phyloP scores from a whole-genome alignment of 2,113 vertebrate species.

The Hiodon alosoides region DNA sequence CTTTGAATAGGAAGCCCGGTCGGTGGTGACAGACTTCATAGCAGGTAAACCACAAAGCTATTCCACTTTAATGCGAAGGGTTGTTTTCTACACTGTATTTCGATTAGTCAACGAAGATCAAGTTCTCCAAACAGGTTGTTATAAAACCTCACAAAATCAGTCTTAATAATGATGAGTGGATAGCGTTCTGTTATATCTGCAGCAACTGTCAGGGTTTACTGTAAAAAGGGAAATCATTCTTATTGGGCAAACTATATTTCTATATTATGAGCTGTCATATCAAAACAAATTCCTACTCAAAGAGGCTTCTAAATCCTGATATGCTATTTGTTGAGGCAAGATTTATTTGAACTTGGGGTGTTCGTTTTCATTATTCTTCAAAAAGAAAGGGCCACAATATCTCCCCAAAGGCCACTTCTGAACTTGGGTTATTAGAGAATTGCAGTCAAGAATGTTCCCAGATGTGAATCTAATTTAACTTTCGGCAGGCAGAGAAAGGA shows the following conservation, averaged over 20 bases:
- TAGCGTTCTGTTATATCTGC: background rate
- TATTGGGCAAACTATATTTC: background rate
- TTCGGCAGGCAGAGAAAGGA: background rate
- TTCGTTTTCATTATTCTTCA: constrained; percentile 27
- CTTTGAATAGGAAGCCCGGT: constrained; percentile 12
- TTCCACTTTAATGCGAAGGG: constrained; percentile 1
- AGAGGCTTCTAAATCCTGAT: background rate
- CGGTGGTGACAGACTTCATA: constrained; percentile 15
- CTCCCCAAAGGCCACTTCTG: constrained; percentile 24
- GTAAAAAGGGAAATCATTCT: no score
- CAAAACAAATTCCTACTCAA: background rate
- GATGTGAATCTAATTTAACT: constrained; percentile 28
- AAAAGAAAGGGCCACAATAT: constrained; percentile 21
- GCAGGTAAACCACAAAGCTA: background rate
- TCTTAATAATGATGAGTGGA: no score
- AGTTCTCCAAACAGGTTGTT: background rate
- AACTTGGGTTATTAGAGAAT: constrained; percentile 38
- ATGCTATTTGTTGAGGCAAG: background rate
- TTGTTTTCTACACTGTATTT: background rate
- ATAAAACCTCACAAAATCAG: no score
- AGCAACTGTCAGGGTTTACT: background rate
- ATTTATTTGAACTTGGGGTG: background rate
- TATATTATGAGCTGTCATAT: background rate
- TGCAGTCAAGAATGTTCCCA: constrained; percentile 34
- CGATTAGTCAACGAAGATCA: background rate